These are phyloP conservation scores for Apostichopus japonicus DNA, from an alignment of 35 echinoderm and acorn worm species.

Conservation along the genomic window DNA sequence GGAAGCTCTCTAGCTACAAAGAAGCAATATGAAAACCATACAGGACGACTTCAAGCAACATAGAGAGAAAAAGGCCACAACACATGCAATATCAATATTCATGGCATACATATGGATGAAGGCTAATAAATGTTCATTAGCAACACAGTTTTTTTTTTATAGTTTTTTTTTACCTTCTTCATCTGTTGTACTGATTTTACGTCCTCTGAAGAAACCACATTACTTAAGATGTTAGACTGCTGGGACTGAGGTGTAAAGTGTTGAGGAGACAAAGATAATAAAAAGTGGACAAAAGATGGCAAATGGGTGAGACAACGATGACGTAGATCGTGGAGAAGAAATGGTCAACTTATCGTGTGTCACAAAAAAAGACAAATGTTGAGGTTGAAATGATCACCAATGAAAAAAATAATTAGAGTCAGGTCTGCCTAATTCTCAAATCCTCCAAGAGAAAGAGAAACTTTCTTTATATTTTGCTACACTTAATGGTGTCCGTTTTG, in stretches of 20 bases:
- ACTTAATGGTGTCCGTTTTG: too few species aligned
- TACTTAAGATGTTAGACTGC: slow-evolving; percentile 43
- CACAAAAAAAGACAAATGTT: too few species aligned
- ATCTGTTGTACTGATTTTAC: slow-evolving; percentile 32
- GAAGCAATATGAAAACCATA: neutral
- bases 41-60: neutral
- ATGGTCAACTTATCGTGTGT: too few species aligned
- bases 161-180: slow-evolving; percentile 19
- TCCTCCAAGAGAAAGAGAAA: too few species aligned
- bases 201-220: slow-evolving; percentile 34
- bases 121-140: slow-evolving; percentile 23
- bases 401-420: too few species aligned
- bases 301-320: neutral
- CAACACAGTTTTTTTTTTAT: neutral
- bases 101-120: neutral
- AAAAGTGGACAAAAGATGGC: neutral
- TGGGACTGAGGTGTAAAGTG: slow-evolving; percentile 7
- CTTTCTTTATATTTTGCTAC: too few species aligned
- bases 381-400: too few species aligned
- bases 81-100: slow-evolving; percentile 16
- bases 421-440: too few species aligned
- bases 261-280: neutral
- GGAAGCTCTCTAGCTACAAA: too few species aligned
- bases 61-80: neutral
- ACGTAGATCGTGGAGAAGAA: neutral